Conservation (phyloP, 2,113 vertebrate genomes). For the Heterocephalus glaber region DNA sequence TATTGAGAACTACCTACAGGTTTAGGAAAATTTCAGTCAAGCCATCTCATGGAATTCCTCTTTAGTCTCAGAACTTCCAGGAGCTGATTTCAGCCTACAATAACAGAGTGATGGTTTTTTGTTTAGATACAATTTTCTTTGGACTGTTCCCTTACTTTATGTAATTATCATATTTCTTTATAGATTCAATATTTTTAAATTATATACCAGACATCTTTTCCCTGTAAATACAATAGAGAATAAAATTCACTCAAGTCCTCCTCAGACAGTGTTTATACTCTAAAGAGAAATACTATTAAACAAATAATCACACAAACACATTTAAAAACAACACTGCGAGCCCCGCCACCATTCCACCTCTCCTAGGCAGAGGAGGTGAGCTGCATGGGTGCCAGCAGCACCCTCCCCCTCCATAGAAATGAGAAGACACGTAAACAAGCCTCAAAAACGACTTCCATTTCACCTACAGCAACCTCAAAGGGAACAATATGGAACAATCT, state of each 20-base stretch:
- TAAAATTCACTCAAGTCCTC: neutral
- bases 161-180: neutral
- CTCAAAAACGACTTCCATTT: no score
- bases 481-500: no score
- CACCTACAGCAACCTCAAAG: no score
- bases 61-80: neutral
- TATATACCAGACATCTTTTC: neutral
- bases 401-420: no score
- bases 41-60: neutral
- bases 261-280: neutral
- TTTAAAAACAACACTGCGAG: neutral
- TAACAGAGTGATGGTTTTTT: neutral
- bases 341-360: no score
- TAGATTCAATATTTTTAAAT: neutral
- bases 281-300: neutral
- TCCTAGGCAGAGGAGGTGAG: no score
- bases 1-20: neutral
- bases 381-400: no score
- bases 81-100: neutral
- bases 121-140: conserved; percentile 12
- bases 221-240: neutral
- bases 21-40: neutral
- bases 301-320: neutral
- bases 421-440: no score
- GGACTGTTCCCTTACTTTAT: neutral